Evolutionary conservation across 2,797 vertebrate species (phyloP).

Genomic region (Xiphorhynchus erythropygius): DNA sequence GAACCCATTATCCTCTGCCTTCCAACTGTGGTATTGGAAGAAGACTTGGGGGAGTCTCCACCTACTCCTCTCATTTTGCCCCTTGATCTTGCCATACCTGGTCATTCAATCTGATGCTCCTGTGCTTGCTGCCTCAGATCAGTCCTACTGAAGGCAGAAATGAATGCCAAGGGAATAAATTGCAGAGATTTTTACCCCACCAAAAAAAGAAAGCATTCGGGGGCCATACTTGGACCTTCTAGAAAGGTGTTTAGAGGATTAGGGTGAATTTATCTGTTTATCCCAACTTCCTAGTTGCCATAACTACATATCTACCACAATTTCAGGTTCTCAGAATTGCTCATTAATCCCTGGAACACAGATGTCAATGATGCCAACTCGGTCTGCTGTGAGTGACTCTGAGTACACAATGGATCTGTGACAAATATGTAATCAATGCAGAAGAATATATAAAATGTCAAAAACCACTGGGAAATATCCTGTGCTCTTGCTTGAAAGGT

Average conservation of each 20-base stretch:
- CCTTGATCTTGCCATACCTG: background rate
- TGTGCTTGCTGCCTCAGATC: background rate
- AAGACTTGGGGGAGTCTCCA: background rate
- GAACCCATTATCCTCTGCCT: background rate
- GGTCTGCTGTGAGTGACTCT: background rate
- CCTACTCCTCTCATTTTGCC: background rate
- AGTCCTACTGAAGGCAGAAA: background rate
- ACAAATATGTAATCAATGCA: background rate
- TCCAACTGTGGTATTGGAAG: background rate
- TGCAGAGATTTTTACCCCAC: background rate
- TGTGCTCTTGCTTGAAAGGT: background rate
- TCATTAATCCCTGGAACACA: background rate
- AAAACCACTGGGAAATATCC: background rate
- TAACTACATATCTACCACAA: background rate
- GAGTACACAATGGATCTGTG: background rate
- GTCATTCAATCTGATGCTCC: background rate
- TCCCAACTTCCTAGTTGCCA: background rate
- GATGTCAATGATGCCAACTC: background rate
- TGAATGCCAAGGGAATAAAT: background rate
- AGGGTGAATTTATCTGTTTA: background rate
- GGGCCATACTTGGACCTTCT: background rate
- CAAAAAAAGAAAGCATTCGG: background rate
- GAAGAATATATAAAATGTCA: background rate
- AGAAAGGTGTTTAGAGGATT: background rate
- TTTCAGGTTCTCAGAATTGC: background rate